Conservation (phyloP, 2,797 vertebrate species). For the Chloroceryle inda region DNA sequence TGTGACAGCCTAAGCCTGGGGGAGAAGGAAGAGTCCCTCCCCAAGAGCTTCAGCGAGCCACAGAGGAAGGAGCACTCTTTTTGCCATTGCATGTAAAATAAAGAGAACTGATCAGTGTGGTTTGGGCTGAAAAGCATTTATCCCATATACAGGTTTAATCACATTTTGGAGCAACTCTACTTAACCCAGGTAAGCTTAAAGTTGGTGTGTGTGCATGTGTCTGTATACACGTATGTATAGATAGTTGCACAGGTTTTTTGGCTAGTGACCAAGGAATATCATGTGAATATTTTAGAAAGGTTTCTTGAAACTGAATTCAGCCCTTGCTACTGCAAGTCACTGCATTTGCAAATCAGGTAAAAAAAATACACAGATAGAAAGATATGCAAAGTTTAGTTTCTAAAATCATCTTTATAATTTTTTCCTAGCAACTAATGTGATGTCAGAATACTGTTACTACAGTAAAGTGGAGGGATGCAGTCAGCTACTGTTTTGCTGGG, state of each 20-base stretch:
- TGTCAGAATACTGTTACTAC: neutral
- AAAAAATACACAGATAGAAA: neutral
- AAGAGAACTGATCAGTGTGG: neutral
- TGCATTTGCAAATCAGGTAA: neutral
- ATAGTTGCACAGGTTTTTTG: neutral
- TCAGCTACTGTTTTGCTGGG: neutral
- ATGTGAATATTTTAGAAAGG: slow-evolving; percentile 11
- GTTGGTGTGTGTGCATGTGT: rapidly evolving
- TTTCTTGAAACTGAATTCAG: neutral
- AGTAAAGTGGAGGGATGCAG: slow-evolving; percentile 1
- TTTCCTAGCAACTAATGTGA: neutral
- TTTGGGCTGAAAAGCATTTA: neutral
- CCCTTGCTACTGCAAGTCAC: neutral
- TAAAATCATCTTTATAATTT: neutral
- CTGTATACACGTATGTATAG: neutral
- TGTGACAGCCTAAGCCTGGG: neutral
- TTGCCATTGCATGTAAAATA: neutral
- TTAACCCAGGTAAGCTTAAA: neutral
- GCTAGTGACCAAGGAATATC: neutral
- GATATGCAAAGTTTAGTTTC: neutral
- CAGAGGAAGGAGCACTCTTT: neutral
- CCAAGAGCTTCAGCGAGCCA: rapidly evolving
- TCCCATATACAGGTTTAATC: neutral
- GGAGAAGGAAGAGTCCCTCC: neutral
- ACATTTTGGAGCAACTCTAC: neutral